These are phyloP conservation scores for Pantherophis alleghaniensis DNA, from an alignment of 2,797 vertebrate genomes.

Conservation along the genomic window DNA sequence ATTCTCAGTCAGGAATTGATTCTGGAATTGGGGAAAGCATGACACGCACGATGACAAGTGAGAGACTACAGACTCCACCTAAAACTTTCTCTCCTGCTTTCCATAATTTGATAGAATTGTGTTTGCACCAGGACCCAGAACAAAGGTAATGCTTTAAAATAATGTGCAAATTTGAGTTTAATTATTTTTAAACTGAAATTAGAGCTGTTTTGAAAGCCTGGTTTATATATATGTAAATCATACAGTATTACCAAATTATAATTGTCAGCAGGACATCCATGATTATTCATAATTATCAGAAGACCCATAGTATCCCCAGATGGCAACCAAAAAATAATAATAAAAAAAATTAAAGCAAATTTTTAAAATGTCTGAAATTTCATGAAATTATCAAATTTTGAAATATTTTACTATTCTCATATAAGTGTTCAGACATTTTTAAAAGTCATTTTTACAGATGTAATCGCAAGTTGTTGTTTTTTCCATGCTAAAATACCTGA, in stretches of 20 bases:
- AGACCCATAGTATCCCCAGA: neutral
- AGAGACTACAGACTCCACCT: conserved; percentile 85
- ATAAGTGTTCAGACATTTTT: neutral
- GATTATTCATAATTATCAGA: neutral
- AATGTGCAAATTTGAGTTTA: neutral
- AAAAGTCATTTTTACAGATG: neutral
- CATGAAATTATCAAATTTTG: neutral
- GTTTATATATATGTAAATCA: too few relatives aligned
- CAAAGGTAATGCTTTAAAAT: conserved; percentile 77
- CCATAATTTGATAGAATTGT: conserved; percentile 90
- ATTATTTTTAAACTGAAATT: neutral
- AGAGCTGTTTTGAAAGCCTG: neutral
- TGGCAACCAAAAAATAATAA: neutral
- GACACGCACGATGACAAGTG: conserved; percentile 82
- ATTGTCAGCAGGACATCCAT: neutral
- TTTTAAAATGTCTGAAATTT: neutral
- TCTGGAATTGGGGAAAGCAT: conserved; percentile 95
- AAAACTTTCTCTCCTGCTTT: conserved; percentile 92
- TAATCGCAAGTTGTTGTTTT: neutral
- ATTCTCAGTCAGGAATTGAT: conserved; percentile 90
- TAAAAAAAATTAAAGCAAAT: neutral
- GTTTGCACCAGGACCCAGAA: conserved; percentile 93
- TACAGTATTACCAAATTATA: neutral
- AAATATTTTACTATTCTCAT: neutral
- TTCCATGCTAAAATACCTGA: neutral